Evolutionary conservation across 1,140 invertebrate genomes (phyloP).

Genomic region (Pseudomyrmex cubaensis): DNA sequence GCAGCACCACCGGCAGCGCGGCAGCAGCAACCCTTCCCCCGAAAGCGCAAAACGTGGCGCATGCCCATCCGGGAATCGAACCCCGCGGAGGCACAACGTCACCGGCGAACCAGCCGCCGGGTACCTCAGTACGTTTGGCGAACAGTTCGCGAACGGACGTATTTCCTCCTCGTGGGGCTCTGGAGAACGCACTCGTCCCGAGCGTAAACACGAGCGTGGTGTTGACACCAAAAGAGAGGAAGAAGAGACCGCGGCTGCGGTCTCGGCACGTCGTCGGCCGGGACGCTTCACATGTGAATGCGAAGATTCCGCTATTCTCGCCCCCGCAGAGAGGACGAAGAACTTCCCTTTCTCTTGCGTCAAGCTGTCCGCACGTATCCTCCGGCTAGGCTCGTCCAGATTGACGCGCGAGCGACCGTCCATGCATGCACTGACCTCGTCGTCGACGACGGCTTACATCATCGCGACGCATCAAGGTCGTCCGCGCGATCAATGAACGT

Average conservation of each 20-base stretch:
- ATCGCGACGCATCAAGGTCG: conserved; percentile 63
- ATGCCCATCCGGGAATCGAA: conserved; percentile 79
- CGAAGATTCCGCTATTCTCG: conserved; percentile 8
- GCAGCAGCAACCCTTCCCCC: conserved; percentile 52
- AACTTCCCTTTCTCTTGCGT: not conserved
- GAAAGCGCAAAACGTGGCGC: conserved; percentile 74
- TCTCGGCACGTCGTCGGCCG: conserved; percentile 17
- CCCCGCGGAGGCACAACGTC: conserved; percentile 79
- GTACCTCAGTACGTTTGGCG: conserved; percentile 85
- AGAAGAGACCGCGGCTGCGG: conserved; percentile 5
- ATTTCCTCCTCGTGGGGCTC: conserved; percentile 66
- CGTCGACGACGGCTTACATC: conserved; percentile 33
- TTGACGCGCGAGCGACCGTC: not conserved
- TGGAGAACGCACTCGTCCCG: conserved; percentile 69
- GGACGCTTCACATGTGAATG: conserved; percentile 17
- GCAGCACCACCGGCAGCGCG: conserved; percentile 38
- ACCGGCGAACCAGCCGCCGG: conserved; percentile 81
- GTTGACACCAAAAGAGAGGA: not conserved
- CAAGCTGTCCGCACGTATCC: not conserved
- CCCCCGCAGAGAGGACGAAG: conserved; percentile 36
- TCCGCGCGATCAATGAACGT: conserved; percentile 64
- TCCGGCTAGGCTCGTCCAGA: conserved; percentile 11
- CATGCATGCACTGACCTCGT: conserved; percentile 45
- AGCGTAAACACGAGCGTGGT: conserved; percentile 53
- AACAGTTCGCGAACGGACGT: conserved; percentile 84